phyloP scores from a whole-genome alignment of 2,888 invertebrate genomes.

The Tortricodes alternella region DNA sequence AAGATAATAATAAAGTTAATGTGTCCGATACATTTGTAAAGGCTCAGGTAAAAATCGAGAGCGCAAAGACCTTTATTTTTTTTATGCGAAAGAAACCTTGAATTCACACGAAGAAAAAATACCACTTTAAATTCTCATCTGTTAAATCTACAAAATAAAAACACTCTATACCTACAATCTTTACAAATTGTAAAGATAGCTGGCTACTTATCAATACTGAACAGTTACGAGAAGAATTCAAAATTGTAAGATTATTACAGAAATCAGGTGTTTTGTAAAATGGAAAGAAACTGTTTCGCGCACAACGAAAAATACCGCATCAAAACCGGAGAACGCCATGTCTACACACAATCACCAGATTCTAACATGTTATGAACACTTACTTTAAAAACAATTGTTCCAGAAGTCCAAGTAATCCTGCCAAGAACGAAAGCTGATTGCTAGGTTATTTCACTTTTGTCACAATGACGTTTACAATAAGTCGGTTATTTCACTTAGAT shows the following conservation, averaged over 20 bases:
- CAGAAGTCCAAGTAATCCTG: not conserved
- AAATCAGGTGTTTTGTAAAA: too few relatives aligned
- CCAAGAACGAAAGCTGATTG: slow-evolving; percentile 30
- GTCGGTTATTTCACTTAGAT: slow-evolving; percentile 24
- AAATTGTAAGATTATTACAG: too few relatives aligned
- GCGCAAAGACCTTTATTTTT: not conserved
- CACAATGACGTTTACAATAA: slow-evolving; percentile 23
- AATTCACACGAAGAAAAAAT: not conserved
- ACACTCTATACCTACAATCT: not conserved
- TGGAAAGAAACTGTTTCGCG: too few relatives aligned
- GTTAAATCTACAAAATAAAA: too few relatives aligned
- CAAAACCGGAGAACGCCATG: too few relatives aligned
- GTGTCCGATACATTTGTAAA: not conserved
- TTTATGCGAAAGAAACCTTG: slow-evolving; percentile 13
- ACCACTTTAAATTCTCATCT: not conserved
- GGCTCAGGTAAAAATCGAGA: slow-evolving; percentile 24
- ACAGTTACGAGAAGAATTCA: too few relatives aligned
- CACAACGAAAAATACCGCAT: too few relatives aligned
- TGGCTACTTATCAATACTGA: not conserved
- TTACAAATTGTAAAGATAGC: not conserved
- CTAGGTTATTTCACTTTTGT: slow-evolving; percentile 52
- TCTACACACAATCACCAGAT: too few relatives aligned
- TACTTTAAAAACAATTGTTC: not conserved
- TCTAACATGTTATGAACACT: too few relatives aligned
- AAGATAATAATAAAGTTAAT: slow-evolving; percentile 17